phyloP scores from a whole-genome alignment of 2,113 vertebrate species.

The Smithornis capensis region DNA sequence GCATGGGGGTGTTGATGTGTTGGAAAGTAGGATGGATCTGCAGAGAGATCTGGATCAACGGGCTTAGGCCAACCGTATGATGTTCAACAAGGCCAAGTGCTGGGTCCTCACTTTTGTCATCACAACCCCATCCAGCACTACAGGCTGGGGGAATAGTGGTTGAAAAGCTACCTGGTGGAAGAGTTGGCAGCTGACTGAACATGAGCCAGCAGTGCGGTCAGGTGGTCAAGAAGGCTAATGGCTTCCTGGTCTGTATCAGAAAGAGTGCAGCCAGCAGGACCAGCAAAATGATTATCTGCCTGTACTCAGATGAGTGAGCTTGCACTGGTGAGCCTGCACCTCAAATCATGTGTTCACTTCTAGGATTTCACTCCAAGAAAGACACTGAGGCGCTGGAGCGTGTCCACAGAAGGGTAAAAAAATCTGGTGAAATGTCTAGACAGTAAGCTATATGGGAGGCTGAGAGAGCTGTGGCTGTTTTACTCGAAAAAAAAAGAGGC shows the following conservation, averaged over 20 bases:
- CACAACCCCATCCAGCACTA: not conserved
- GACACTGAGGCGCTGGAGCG: not conserved
- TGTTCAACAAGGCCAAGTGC: not conserved
- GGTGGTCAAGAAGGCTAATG: not conserved
- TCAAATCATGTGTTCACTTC: not conserved
- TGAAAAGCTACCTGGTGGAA: not conserved
- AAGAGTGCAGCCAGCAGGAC: not conserved
- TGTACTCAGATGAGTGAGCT: too few species aligned
- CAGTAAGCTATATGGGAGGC: not conserved
- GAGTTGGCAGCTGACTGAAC: not conserved
- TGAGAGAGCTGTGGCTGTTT: not conserved
- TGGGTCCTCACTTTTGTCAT: not conserved
- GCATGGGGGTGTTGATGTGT: not conserved
- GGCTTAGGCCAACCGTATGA: not conserved
- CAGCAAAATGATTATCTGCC: not conserved
- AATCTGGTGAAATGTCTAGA: not conserved
- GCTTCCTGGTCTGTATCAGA: not conserved
- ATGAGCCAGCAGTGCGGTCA: not conserved
- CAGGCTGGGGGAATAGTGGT: not conserved
- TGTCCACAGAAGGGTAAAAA: not conserved
- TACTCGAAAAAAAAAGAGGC: not conserved
- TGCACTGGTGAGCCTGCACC: not conserved
- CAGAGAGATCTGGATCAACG: not conserved
- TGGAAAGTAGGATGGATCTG: not conserved
- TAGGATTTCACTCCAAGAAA: not conserved